Percentiles rank a stretch among this genome's conserved stretches.
Evolutionary conservation across 2,797 vertebrate genomes (phyloP).

Genomic region (Esox lucius): DNA sequence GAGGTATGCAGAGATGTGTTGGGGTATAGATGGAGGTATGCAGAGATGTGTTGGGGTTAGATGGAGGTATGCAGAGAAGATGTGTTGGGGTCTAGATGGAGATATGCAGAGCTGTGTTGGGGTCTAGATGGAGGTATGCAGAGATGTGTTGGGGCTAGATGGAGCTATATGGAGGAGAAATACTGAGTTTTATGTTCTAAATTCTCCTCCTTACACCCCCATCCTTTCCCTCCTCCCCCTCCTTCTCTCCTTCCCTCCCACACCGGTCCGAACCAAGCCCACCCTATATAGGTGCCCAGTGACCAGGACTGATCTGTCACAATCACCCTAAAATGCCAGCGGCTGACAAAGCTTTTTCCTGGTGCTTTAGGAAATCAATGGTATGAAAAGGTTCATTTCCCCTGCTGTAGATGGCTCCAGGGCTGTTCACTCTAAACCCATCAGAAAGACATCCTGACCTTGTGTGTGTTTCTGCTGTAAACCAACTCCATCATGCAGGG

Average conservation of each 20-base stretch:
- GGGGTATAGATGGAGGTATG: not conserved
- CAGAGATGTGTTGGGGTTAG: not conserved
- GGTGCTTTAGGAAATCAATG: conserved; percentile 78
- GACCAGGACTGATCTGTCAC: conserved; percentile 70
- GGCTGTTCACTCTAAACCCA: conserved; percentile 67
- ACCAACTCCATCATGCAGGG: conserved; percentile 30
- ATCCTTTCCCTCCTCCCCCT: not conserved
- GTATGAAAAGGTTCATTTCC: conserved; percentile 80
- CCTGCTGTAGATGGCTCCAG: conserved; percentile 62
- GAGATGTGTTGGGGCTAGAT: conserved; percentile 28
- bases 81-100: conserved; percentile 67
- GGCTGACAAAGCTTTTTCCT: conserved; percentile 76
- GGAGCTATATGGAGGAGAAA: too few species aligned
- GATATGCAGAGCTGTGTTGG: conserved; percentile 36
- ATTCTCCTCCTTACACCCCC: too few species aligned
- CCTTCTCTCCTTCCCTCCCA: conserved; percentile 35
- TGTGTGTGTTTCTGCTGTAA: conserved; percentile 62
- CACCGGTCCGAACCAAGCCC: conserved; percentile 45
- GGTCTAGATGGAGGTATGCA: too few species aligned
- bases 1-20: too few species aligned
- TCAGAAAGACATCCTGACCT: conserved; percentile 76
- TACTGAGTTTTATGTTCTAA: too few species aligned
- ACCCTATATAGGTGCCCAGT: conserved; percentile 55
- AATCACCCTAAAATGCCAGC: conserved; percentile 75
- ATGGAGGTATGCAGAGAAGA: conserved; percentile 62